phyloP scores from a whole-genome alignment of 64 coral and sea anemone species.

The Anthopleura sola region DNA sequence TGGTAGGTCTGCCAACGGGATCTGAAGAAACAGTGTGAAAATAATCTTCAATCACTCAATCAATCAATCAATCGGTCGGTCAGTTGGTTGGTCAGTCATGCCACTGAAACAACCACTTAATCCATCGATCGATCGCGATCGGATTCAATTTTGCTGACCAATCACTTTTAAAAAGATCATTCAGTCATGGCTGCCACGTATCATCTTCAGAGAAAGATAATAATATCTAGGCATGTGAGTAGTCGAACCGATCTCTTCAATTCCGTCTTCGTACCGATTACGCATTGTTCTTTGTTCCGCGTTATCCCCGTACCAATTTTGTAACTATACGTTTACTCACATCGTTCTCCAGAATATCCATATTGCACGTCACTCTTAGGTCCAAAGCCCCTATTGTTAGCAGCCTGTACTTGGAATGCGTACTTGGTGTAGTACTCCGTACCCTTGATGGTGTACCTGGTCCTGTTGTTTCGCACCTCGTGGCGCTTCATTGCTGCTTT shows the following conservation, averaged over 20 bases:
- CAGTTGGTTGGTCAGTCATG: no score
- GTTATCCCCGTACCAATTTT: no score
- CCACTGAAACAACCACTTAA: neutral
- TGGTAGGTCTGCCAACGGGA: conserved; percentile 56
- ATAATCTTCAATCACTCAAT: neutral
- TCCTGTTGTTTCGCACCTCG: conserved; percentile 39
- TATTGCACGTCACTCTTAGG: conserved; percentile 56
- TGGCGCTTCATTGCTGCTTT: conserved; percentile 26
- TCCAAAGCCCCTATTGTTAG: conserved; percentile 66
- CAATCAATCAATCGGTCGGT: neutral
- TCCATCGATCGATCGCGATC: neutral
- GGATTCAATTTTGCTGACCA: no score
- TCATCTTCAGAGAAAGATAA: no score
- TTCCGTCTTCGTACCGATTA: no score
- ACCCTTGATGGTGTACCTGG: conserved; percentile 35
- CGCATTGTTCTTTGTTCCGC: no score
- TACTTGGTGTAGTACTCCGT: conserved; percentile 60
- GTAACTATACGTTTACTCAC: conserved; percentile 2
- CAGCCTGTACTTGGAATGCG: conserved; percentile 76
- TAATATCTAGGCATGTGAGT: no score
- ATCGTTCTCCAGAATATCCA: conserved; percentile 72
- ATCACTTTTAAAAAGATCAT: no score
- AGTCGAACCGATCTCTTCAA: no score
- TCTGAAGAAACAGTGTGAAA: conserved; percentile 35
- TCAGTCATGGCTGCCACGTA: no score